Evolutionary conservation across 53 echinoderm and acorn worm genomes (phyloP).

Genomic region (Zoroaster sp.): DNA sequence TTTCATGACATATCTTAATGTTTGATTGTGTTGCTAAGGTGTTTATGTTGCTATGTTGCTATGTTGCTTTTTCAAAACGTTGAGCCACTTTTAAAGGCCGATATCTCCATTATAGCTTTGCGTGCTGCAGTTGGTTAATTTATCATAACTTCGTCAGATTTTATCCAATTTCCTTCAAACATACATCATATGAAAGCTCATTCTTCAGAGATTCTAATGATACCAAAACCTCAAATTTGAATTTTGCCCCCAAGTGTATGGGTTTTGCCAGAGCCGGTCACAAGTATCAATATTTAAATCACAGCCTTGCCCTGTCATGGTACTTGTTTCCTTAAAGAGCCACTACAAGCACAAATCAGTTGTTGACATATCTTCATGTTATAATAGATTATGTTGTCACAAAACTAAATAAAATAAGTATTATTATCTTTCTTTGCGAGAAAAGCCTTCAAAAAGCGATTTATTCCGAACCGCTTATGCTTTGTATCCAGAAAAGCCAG

Average conservation of each 20-base stretch:
- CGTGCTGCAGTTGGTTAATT: background rate
- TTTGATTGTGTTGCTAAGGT: background rate
- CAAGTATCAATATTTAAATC: too few relatives aligned
- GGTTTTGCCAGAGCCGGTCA: conserved; percentile 19
- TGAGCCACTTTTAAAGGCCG: background rate
- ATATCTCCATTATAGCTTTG: background rate
- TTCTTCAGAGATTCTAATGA: background rate
- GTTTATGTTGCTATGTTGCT: background rate
- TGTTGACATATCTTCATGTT: too few relatives aligned
- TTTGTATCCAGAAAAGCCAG: too few relatives aligned
- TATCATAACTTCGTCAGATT: background rate
- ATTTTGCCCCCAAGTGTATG: background rate
- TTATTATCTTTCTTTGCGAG: too few relatives aligned
- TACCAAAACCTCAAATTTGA: background rate
- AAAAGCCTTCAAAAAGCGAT: too few relatives aligned
- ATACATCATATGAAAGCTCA: background rate
- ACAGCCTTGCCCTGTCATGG: too few relatives aligned
- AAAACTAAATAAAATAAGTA: too few relatives aligned
- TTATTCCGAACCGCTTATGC: too few relatives aligned
- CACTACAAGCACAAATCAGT: too few relatives aligned
- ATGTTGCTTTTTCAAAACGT: background rate
- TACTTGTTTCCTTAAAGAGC: too few relatives aligned
- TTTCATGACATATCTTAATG: background rate
- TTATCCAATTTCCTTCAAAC: background rate
- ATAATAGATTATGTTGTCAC: too few relatives aligned